A percentile compares a stretch with the other conserved stretches of the same genome.
These are phyloP conservation scores for Agrypnia vestita DNA, from an alignment of 1,140 invertebrate species.

Conservation along the genomic window DNA sequence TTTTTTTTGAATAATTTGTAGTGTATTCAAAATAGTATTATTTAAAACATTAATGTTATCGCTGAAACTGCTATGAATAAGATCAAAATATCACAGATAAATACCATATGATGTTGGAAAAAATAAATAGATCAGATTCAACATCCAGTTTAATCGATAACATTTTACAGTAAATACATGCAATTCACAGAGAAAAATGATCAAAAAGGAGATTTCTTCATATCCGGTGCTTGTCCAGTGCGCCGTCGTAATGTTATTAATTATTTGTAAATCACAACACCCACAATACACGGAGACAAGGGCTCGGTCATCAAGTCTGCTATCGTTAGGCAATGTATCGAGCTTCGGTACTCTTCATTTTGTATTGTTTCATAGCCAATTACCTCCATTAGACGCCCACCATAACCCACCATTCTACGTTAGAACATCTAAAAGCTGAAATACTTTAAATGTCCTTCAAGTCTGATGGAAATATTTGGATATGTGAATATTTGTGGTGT, in stretches of 20 bases:
- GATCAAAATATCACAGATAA: no score
- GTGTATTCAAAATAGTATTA: no score
- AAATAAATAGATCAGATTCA: neutral
- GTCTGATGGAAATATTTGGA: slow-evolving; percentile 21
- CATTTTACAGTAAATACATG: slow-evolving; percentile 26
- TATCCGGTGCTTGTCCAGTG: slow-evolving; percentile 37
- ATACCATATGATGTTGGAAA: no score
- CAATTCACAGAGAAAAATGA: neutral
- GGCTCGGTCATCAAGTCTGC: neutral
- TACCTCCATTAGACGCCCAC: neutral
- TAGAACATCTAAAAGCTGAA: neutral
- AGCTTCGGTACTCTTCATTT: slow-evolving; percentile 38
- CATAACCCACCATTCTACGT: neutral
- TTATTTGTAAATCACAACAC: slow-evolving; percentile 43
- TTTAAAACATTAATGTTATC: no score
- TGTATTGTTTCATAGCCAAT: slow-evolving; percentile 3
- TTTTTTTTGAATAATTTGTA: no score
- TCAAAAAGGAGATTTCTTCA: neutral
- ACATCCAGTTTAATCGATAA: neutral
- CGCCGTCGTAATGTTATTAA: slow-evolving; percentile 37
- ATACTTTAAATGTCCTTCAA: neutral
- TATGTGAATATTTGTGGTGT: slow-evolving; percentile 10
- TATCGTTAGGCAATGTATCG: neutral
- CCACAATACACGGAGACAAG: slow-evolving; percentile 22
- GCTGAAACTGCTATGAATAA: no score